Evolutionary conservation across 1,140 invertebrate genomes (phyloP), one percentile per base, ranked within the genome.

Genomic region (Uloborus diversus): DNA sequence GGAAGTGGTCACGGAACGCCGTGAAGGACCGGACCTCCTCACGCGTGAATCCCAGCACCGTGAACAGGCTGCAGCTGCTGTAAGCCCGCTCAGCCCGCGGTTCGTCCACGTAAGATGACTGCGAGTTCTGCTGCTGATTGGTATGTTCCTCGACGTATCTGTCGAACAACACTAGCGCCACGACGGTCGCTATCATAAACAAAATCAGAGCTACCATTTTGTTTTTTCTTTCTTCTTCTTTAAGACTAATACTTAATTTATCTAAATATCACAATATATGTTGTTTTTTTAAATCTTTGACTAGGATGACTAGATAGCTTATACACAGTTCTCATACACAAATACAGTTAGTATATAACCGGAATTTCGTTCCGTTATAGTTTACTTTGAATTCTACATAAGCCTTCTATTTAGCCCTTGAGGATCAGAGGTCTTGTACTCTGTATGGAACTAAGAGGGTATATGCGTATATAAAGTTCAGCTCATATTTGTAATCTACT

Each of bases 1-100:
- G 80, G 80, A 86, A 86, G 27, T 82, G 82, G 42, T 86, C 85
- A 25, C 73, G 56, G 20, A 81, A 81, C 13, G 70, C 69, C 2
- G 49, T 68, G 64, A 81, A 81, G 0, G 62, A 65, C 14, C 35
- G 56, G 1, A 81, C 62, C 9, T 81, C 79, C 0, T 75, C 79
- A 7, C 79, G 71, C 3, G 62, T 64, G 37, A 81, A 75, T 2
- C 79, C 79, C 4, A 81, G 64, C 14, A 81, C 79, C 5, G 79
- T 57, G 49, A 81, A 81, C 3, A 81, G 57, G 42, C 69, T 75
- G 32, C 69, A 66, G 27, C n/a, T 68, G 62, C 47, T 47, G 56
- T 81, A 81, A 30, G 32, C 42, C 9, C 68, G 23, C 25, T 81
- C 68, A 2, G 53, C 62, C 0, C 53, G 27, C 4, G 51, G 69